Conservation (phyloP, 1,140 invertebrate species). For the Drosophila trapezifrons region DNA sequence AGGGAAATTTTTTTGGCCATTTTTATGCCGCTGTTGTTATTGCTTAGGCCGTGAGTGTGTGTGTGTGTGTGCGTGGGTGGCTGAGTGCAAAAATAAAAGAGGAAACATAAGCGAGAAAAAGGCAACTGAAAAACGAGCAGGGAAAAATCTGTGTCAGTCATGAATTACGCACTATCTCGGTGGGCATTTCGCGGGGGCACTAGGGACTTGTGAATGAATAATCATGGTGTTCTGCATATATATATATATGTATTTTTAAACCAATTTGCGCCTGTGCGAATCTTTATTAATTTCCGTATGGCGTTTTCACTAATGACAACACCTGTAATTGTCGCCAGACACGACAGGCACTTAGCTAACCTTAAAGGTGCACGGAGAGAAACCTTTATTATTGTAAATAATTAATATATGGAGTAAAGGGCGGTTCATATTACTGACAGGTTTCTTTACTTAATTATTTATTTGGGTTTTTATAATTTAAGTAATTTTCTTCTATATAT, state of each 20-base stretch:
- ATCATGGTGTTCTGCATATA: background rate
- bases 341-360: conserved; percentile 14
- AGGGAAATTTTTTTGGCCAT: conserved; percentile 41
- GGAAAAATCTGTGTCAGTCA: conserved; percentile 64
- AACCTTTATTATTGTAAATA: background rate
- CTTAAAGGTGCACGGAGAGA: conserved; percentile 1
- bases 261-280: conserved; percentile 26
- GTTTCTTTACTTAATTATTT: background rate
- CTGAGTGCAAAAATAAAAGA: conserved; percentile 24
- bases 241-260: conserved; percentile 20
- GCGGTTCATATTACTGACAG: background rate
- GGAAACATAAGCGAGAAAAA: background rate
- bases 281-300: conserved; percentile 38
- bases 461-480: too few species aligned
- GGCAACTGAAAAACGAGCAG: conserved; percentile 1
- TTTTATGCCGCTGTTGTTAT: conserved; percentile 25
- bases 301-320: conserved; percentile 31
- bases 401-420: background rate
- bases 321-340: conserved; percentile 37
- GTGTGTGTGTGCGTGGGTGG: conserved; percentile 7
- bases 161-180: conserved; percentile 59
- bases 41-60: conserved; percentile 3
- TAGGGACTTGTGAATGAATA: conserved; percentile 44
- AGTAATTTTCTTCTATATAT: too few species aligned
- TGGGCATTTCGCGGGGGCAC: conserved; percentile 22